These are phyloP conservation scores for Pseudachorutes palmiensis DNA, from an alignment of 1,140 invertebrate genomes.

Conservation along the genomic window DNA sequence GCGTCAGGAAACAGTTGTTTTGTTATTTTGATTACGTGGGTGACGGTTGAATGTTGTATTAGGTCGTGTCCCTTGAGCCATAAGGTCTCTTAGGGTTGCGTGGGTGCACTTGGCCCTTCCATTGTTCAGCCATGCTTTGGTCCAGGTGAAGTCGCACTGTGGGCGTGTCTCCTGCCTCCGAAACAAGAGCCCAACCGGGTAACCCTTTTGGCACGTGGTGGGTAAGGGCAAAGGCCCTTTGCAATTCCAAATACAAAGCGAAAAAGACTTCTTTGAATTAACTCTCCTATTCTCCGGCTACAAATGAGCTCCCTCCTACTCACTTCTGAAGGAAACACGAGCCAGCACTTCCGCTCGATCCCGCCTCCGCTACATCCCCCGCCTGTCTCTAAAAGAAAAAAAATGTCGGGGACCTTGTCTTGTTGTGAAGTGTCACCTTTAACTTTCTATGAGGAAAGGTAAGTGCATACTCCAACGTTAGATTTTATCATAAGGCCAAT, in stretches of 20 bases:
- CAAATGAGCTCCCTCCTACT: conserved; percentile 21
- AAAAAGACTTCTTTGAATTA: conserved; percentile 21
- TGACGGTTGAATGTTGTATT: not conserved
- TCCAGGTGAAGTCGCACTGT: conserved; percentile 22
- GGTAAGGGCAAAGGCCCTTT: not conserved
- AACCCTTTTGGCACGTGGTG: conserved; percentile 33
- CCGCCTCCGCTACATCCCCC: not conserved
- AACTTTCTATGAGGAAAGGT: too few species aligned
- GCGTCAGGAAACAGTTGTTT: not conserved
- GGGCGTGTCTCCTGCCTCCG: conserved; percentile 15
- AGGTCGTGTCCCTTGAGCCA: too few species aligned
- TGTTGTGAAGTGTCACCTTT: too few species aligned
- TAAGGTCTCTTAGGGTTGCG: too few species aligned
- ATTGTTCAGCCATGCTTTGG: not conserved
- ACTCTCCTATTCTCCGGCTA: conserved; percentile 8
- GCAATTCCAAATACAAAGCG: not conserved
- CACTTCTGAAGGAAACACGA: conserved; percentile 27
- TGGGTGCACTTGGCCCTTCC: not conserved
- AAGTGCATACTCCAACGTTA: too few species aligned
- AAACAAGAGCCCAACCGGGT: conserved; percentile 18
- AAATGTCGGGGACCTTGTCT: too few species aligned
- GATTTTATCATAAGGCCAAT: too few species aligned
- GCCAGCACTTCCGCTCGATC: conserved; percentile 26
- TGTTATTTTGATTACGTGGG: not conserved
- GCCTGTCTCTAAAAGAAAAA: too few species aligned